These are phyloP conservation scores for Carcharodon carcharias DNA, from an alignment of 2,797 vertebrate genomes.

Conservation along the genomic window DNA sequence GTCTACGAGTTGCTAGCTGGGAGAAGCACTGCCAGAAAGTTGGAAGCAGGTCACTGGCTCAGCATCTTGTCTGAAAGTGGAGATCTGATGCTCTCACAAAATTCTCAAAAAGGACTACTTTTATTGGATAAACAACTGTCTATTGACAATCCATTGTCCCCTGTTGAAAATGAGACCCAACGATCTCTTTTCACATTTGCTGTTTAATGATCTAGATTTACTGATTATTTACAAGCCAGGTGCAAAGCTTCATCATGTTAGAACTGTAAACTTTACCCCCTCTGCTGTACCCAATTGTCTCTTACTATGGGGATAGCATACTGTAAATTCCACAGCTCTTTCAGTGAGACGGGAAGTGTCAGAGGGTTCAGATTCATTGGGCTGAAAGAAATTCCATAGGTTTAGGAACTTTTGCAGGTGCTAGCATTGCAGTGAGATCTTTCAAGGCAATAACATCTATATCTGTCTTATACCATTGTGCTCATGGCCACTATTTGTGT, in stretches of 20 bases:
- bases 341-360: conserved; percentile 38
- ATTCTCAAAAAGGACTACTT: neutral
- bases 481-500: conserved; percentile 37
- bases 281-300: conserved; percentile 41
- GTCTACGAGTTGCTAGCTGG: neutral
- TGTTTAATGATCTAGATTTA: neutral
- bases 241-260: conserved; percentile 38
- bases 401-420: conserved; percentile 47
- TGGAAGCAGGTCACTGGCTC: neutral
- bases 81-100: neutral
- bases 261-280: conserved; percentile 27
- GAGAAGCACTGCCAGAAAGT: conserved; percentile 1
- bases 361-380: conserved; percentile 42
- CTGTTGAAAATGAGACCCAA: neutral
- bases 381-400: conserved; percentile 41
- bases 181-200: neutral
- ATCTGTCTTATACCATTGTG: conserved; percentile 32
- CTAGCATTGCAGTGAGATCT: conserved; percentile 41
- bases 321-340: conserved; percentile 48
- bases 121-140: neutral
- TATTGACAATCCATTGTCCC: neutral
- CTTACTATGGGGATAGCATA: conserved; percentile 36
- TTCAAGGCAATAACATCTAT: conserved; percentile 39
- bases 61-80: neutral
- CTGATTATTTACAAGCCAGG: conserved; percentile 46